phyloP scores from a whole-genome alignment of 2,888 invertebrate genomes.

The Drosophila setosimentum region DNA sequence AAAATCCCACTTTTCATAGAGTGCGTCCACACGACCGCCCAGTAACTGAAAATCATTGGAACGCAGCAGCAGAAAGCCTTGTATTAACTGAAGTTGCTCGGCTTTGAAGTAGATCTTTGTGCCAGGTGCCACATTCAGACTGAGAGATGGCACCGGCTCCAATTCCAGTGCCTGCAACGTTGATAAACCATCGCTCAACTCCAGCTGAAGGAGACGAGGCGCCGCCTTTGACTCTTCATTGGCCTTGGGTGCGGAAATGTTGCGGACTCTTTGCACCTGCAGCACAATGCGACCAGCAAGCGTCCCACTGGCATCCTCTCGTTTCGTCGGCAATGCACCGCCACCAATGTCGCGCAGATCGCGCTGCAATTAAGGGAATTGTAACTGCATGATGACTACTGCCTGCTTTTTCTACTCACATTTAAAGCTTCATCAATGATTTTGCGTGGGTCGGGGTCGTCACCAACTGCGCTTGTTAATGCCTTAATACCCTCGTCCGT shows the following conservation, averaged over 20 bases:
- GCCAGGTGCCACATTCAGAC: constrained; percentile 95
- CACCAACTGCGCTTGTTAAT: constrained; percentile 86
- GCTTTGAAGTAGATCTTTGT: constrained; percentile 90
- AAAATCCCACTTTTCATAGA: constrained; percentile 96
- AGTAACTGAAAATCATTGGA: constrained; percentile 89
- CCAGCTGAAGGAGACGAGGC: constrained; percentile 93
- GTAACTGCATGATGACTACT: background rate
- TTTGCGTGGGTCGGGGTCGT: constrained; percentile 87
- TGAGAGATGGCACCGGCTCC: constrained; percentile 89
- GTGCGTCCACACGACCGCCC: constrained; percentile 93
- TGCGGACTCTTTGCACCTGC: constrained; percentile 94
- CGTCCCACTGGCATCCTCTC: constrained; percentile 76
- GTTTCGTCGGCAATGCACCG: constrained; percentile 89
- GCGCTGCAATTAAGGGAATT: constrained; percentile 61
- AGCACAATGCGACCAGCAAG: constrained; percentile 89
- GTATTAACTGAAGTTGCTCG: constrained; percentile 88
- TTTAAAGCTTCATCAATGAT: constrained; percentile 89
- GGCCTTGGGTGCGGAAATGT: constrained; percentile 95
- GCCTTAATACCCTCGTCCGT: constrained; percentile 90
- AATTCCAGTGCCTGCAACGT: constrained; percentile 92
- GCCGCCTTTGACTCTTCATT: constrained; percentile 94
- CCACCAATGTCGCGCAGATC: constrained; percentile 94
- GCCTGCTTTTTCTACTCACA: constrained; percentile 86
- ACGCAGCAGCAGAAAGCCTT: constrained; percentile 91
- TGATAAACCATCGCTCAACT: constrained; percentile 93